Percentiles rank a stretch among this genome's conserved stretches.
Evolutionary conservation across 2,888 invertebrate species (phyloP).

Genomic region (Pachymerium ferrugineum): DNA sequence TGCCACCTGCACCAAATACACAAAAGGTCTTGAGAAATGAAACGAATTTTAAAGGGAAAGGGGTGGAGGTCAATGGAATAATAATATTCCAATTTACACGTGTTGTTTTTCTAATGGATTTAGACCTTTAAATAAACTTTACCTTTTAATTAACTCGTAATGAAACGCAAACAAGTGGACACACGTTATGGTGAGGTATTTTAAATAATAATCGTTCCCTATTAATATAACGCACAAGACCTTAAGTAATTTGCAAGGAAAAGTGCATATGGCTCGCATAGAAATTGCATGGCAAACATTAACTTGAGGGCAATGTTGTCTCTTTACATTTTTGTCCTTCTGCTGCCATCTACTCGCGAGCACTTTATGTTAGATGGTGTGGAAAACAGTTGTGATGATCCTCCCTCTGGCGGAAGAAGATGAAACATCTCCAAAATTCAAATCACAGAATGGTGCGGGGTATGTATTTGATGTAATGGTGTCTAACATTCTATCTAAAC

Average conservation of each 20-base stretch:
- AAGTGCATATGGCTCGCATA: not conserved
- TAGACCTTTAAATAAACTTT: conserved; percentile 1
- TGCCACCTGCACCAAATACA: conserved; percentile 10
- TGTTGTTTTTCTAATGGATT: conserved; percentile 20
- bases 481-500: conserved; percentile 15
- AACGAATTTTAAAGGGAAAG: conserved; percentile 4
- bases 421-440: conserved; percentile 1
- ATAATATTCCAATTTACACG: conserved; percentile 19
- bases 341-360: conserved; percentile 13
- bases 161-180: not conserved
- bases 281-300: conserved; percentile 11
- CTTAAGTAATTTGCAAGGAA: not conserved
- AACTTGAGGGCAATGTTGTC: not conserved
- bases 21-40: conserved; percentile 19
- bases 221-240: not conserved
- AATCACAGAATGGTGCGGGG: conserved; percentile 3
- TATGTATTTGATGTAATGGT: conserved; percentile 16
- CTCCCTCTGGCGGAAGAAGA: not conserved
- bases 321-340: conserved; percentile 19
- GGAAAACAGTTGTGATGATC: conserved; percentile 14
- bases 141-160: not conserved
- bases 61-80: conserved; percentile 9
- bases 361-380: conserved; percentile 10
- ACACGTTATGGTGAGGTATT: too few relatives aligned
- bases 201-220: not conserved